Conservation (phyloP, 1,140 invertebrate species). For the Tetramorium simillimum region DNA sequence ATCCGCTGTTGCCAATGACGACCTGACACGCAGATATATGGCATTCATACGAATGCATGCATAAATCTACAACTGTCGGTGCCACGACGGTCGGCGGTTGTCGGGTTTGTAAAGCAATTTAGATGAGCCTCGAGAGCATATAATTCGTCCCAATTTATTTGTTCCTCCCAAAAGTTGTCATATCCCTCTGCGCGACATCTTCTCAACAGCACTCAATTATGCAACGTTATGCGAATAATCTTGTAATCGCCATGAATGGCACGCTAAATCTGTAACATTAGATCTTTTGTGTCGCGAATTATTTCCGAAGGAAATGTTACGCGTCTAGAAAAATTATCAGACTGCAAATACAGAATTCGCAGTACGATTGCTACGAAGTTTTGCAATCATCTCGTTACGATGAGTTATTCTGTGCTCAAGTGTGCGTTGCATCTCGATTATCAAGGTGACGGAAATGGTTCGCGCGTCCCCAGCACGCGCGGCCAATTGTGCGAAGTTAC, state of each 20-base stretch:
- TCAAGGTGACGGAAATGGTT: neutral
- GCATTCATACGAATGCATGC: conserved; percentile 14
- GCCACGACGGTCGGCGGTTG: conserved; percentile 7
- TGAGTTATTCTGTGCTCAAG: neutral
- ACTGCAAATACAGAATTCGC: neutral
- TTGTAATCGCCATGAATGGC: neutral
- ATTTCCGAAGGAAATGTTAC: neutral
- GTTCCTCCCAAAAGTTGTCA: neutral
- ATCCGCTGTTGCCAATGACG: conserved; percentile 14
- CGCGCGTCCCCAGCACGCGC: neutral
- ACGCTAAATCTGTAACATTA: neutral
- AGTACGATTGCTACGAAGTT: neutral
- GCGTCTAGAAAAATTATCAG: neutral
- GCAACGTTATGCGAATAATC: neutral
- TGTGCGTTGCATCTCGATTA: neutral
- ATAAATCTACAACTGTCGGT: conserved; percentile 39
- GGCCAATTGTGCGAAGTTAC: neutral
- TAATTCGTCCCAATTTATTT: conserved; percentile 25
- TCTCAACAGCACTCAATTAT: neutral
- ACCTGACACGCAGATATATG: conserved; percentile 32
- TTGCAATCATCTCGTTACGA: neutral
- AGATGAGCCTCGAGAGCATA: neutral
- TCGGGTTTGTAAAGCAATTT: conserved; percentile 23
- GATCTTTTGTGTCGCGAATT: neutral
- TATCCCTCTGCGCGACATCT: neutral